phyloP scores from a whole-genome alignment of 2,888 invertebrate genomes.

The Caenorhabditis sp. region DNA sequence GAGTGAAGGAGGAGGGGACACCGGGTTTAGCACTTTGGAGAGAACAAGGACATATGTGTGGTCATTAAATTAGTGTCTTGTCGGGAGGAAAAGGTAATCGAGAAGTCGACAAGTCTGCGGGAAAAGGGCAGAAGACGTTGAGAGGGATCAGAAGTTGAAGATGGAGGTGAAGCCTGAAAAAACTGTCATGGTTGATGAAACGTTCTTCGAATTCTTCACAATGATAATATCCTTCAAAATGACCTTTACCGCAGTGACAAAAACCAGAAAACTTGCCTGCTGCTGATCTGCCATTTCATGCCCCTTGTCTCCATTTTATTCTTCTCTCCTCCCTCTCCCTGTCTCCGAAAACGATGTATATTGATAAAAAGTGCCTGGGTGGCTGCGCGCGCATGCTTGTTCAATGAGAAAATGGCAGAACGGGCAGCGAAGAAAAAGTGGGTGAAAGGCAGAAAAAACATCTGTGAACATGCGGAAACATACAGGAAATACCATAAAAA shows the following conservation, averaged over 20 bases:
- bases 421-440: neutral
- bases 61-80: slow-evolving; percentile 57
- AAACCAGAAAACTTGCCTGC: slow-evolving; percentile 13
- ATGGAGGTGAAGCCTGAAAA: no score
- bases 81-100: slow-evolving; percentile 5
- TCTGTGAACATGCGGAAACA: slow-evolving; percentile 3
- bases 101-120: slow-evolving; percentile 22
- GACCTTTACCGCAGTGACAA: slow-evolving; percentile 43
- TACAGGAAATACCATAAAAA: slow-evolving; percentile 9
- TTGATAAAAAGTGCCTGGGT: slow-evolving; percentile 38
- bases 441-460: neutral
- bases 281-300: no score
- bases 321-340: neutral
- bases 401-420: neutral
- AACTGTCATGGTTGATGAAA: neutral
- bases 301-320: no score
- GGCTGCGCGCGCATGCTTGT: neutral
- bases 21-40: slow-evolving; percentile 10
- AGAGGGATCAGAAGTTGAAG: no score
- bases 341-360: slow-evolving; percentile 23
- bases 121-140: no score
- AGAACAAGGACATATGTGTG: slow-evolving; percentile 52
- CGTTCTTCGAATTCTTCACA: neutral
- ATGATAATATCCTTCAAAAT: slow-evolving; percentile 12
- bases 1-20: no score